Percentiles rank a stretch among this genome's conserved stretches.
Conservation (phyloP, 2,888 invertebrate genomes). For the Litoditis marina region DNA sequence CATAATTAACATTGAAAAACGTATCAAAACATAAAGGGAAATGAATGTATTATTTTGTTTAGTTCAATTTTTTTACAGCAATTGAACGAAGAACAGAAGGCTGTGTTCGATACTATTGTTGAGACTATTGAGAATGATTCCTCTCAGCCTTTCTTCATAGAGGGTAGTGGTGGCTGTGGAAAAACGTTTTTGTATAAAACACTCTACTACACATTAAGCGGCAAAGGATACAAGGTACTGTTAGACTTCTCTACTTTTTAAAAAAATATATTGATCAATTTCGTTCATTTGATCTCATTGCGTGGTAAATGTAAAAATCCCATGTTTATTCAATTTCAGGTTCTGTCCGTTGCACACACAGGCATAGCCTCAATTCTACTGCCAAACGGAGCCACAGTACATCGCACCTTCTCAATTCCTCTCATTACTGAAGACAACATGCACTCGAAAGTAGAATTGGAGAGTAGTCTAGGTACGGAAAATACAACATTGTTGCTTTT, state of each 20-base stretch:
- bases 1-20: too few relatives aligned
- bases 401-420: conserved; percentile 9
- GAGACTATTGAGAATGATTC: too few relatives aligned
- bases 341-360: conserved; percentile 14
- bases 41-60: too few relatives aligned
- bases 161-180: conserved; percentile 17
- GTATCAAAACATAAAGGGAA: too few relatives aligned
- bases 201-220: conserved; percentile 2
- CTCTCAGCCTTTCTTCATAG: conserved; percentile 3
- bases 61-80: too few relatives aligned
- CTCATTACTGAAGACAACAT: background rate
- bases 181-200: conserved; percentile 15
- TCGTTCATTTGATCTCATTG: too few relatives aligned
- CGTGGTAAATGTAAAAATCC: too few relatives aligned
- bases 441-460: background rate
- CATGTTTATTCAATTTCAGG: background rate
- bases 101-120: too few relatives aligned
- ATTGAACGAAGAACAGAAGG: too few relatives aligned
- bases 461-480: background rate
- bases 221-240: background rate
- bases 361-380: conserved; percentile 10
- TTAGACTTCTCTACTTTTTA: background rate
- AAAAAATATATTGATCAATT: too few relatives aligned
- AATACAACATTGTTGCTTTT: too few relatives aligned
- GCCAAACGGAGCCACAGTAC: conserved; percentile 4